Conservation (phyloP, 2,113 vertebrate genomes). For the Melanostigma gelatinosum region DNA sequence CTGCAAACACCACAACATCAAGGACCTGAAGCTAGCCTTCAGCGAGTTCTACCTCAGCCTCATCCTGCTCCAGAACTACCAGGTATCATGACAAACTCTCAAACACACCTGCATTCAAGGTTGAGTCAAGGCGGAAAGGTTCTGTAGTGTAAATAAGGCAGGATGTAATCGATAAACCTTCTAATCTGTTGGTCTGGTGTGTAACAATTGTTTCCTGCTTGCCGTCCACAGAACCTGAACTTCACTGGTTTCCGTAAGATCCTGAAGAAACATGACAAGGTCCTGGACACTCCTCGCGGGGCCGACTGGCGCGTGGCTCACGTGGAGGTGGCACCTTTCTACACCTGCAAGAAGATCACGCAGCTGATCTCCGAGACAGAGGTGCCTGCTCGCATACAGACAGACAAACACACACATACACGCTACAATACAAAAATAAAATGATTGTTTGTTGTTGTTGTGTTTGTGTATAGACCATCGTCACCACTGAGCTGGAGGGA, state of each 20-base stretch:
- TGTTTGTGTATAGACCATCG: slow-evolving; percentile 85
- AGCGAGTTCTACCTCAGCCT: slow-evolving; percentile 99
- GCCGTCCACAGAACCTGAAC: slow-evolving; percentile 92
- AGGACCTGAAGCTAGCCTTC: slow-evolving; percentile 98
- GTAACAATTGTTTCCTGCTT: not conserved
- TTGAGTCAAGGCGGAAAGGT: not conserved
- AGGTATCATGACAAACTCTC: slow-evolving; percentile 71
- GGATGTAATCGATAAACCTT: not conserved
- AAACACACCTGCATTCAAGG: not conserved
- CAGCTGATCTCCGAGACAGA: slow-evolving; percentile 98
- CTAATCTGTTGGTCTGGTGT: not conserved
- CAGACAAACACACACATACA: slow-evolving; percentile 16
- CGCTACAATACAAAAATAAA: not conserved
- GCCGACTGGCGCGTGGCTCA: slow-evolving; percentile 97
- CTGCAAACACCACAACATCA: slow-evolving; percentile 96
- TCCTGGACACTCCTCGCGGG: slow-evolving; percentile 94
- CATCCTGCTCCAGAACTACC: slow-evolving; percentile 99
- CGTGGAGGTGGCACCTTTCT: slow-evolving; percentile 98
- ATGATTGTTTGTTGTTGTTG: slow-evolving; percentile 1
- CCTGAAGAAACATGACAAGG: slow-evolving; percentile 99
- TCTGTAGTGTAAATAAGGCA: not conserved
- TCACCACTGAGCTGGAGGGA: slow-evolving; percentile 96
- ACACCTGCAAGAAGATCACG: slow-evolving; percentile 99
- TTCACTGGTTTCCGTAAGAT: slow-evolving; percentile 99
- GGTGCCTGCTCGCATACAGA: slow-evolving; percentile 75